phyloP scores from a whole-genome alignment of 2,113 vertebrate species.

The Haplotaxodon microlepis region DNA sequence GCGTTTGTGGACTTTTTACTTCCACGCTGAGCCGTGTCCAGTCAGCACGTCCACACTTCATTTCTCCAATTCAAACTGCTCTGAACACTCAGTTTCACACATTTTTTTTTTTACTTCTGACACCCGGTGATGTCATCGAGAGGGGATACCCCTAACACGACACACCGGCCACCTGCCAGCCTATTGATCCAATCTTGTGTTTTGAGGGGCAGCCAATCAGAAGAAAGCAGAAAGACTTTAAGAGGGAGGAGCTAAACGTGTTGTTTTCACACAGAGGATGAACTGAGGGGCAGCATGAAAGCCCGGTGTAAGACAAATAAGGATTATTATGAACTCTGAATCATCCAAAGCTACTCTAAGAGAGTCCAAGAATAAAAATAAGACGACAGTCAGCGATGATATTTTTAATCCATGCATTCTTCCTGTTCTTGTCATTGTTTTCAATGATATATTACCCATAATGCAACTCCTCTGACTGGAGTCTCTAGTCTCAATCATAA shows the following conservation, averaged over 20 bases:
- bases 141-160: fast-evolving
- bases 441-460: not conserved
- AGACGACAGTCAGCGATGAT: not conserved
- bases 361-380: not conserved
- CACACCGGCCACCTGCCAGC: not conserved
- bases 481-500: fast-evolving
- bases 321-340: not conserved
- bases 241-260: not conserved
- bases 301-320: not conserved
- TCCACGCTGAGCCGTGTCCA: not conserved
- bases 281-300: not conserved
- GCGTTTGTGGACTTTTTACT: not conserved
- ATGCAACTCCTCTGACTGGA: not conserved
- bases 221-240: fast-evolving
- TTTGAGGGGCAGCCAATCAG: not conserved
- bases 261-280: not conserved
- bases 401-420: not conserved
- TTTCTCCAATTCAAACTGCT: not conserved
- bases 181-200: fast-evolving
- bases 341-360: not conserved
- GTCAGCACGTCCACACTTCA: not conserved
- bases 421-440: not conserved
- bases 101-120: not conserved
- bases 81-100: not conserved
- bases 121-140: not conserved